Percentiles rank a stretch among this genome's conserved stretches.
phyloP scores from a whole-genome alignment of 2,888 invertebrate genomes.

The Leptopterna dolabrata region DNA sequence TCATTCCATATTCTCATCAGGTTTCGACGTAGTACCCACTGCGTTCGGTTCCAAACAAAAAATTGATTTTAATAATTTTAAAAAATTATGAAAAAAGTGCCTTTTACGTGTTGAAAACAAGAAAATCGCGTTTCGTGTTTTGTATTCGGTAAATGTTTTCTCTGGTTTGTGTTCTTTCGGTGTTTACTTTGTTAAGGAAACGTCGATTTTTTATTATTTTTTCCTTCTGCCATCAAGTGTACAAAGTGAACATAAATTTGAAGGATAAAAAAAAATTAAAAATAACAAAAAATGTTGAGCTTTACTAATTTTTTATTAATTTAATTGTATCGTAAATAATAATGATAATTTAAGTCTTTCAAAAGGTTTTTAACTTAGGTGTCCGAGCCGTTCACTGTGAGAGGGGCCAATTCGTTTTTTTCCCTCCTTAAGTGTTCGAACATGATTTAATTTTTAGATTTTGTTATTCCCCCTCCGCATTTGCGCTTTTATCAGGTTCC shows the following conservation, averaged over 20 bases:
- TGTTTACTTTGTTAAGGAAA: not conserved
- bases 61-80: not conserved
- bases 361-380: constrained; percentile 29
- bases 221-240: constrained; percentile 26
- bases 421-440: not conserved
- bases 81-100: constrained; percentile 30
- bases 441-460: not conserved
- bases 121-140: not conserved
- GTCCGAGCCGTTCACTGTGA: not conserved
- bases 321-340: constrained; percentile 6
- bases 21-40: too few species aligned
- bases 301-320: constrained; percentile 45
- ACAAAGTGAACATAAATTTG: constrained; percentile 49
- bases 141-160: not conserved
- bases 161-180: not conserved
- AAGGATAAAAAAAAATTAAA: not conserved
- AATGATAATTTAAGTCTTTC: constrained; percentile 44
- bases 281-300: constrained; percentile 43
- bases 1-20: too few species aligned
- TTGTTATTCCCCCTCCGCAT: not conserved
- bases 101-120: constrained; percentile 21
- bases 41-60: too few species aligned
- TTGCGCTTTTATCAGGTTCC: not conserved
- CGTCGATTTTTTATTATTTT: not conserved
- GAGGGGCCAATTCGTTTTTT: constrained; percentile 18